phyloP scores from a whole-genome alignment of 2,113 vertebrate genomes.

The Ranitomeya imitator region DNA sequence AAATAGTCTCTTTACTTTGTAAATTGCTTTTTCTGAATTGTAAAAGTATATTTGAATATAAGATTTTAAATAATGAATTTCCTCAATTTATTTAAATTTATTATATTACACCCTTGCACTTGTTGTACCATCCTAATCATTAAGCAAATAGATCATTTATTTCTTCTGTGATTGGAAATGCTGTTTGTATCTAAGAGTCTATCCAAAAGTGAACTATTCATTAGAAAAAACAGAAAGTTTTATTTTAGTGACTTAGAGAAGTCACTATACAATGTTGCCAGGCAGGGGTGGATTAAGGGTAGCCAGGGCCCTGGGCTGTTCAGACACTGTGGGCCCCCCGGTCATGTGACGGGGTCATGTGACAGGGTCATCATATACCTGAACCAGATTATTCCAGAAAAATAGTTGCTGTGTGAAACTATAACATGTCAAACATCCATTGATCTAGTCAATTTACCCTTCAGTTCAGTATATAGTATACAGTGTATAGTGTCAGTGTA shows the following conservation, averaged over 20 bases:
- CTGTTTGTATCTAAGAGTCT: not conserved
- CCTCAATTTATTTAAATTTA: slow-evolving; percentile 6
- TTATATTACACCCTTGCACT: slow-evolving; percentile 2
- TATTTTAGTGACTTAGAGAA: not conserved
- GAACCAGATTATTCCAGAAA: no score
- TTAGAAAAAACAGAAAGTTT: not conserved
- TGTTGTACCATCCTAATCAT: not conserved
- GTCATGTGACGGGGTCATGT: no score
- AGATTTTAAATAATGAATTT: slow-evolving; percentile 3
- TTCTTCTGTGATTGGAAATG: not conserved
- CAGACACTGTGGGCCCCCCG: no score
- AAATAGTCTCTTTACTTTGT: slow-evolving; percentile 34
- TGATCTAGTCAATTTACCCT: no score
- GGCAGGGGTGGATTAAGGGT: no score
- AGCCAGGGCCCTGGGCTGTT: no score
- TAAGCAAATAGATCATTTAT: slow-evolving; percentile 12
- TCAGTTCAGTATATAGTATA: no score
- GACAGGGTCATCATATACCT: no score
- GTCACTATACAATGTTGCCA: not conserved
- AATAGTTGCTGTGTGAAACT: no score
- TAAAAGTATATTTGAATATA: slow-evolving; percentile 29
- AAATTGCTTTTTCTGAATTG: slow-evolving; percentile 29
- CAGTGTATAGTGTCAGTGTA: no score
- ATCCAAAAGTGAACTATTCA: not conserved
- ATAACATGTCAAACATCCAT: no score